These are phyloP conservation scores for Apteryx owenii DNA, from an alignment of 2,113 vertebrate species.

Conservation along the genomic window DNA sequence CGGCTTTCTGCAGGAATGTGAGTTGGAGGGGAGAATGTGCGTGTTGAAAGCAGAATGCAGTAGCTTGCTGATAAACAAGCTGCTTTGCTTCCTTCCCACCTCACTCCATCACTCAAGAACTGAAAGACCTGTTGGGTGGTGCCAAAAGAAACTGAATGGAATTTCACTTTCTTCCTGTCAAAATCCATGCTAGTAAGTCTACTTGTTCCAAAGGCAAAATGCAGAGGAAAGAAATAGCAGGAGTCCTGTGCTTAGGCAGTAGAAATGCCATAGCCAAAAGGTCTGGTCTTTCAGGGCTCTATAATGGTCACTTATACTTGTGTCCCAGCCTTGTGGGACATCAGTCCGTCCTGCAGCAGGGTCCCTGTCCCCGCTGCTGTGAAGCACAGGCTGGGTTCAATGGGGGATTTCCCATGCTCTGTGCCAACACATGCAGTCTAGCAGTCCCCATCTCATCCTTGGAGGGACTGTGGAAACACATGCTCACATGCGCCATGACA, in stretches of 20 bases:
- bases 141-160: not conserved
- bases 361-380: not conserved
- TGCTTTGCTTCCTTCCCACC: not conserved
- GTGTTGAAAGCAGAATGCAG: not conserved
- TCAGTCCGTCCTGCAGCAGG: not conserved
- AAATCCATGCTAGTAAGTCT: not conserved
- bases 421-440: accelerated
- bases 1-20: not conserved
- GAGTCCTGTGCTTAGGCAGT: too few species aligned
- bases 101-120: not conserved
- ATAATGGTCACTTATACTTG: accelerated
- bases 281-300: not conserved
- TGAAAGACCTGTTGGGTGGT: not conserved
- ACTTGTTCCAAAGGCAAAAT: not conserved
- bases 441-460: not conserved
- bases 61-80: not conserved
- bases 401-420: not conserved
- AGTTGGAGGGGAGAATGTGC: not conserved
- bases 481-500: accelerated
- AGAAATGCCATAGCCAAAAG: too few species aligned
- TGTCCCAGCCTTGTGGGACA: not conserved
- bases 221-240: not conserved
- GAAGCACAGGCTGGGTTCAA: not conserved
- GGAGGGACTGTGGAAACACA: not conserved
- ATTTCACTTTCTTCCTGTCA: not conserved